Evolutionary conservation across 2,888 invertebrate species (phyloP).

Genomic region (Ophion obscuratus): DNA sequence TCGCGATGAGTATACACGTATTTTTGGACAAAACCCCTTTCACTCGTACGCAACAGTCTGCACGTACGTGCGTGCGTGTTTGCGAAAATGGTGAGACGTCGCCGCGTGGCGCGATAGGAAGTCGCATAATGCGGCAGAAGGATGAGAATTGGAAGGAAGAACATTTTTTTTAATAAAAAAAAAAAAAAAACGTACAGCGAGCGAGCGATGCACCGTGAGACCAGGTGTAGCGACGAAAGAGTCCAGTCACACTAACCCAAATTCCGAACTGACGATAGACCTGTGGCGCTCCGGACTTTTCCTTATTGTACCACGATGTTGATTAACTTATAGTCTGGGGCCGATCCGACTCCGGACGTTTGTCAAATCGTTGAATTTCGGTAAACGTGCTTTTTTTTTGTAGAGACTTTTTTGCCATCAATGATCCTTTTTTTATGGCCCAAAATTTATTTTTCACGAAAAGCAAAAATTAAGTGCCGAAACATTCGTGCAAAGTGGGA

Average conservation of each 20-base stretch:
- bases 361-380: no score
- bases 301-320: neutral
- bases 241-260: slow-evolving; percentile 39
- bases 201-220: neutral
- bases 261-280: slow-evolving; percentile 22
- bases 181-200: neutral
- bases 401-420: no score
- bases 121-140: slow-evolving; percentile 7
- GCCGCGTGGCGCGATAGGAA: slow-evolving; percentile 59
- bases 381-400: no score
- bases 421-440: no score
- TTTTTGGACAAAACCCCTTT: slow-evolving; percentile 71
- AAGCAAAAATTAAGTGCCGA: no score
- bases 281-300: neutral
- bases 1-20: slow-evolving; percentile 40
- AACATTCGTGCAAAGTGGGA: no score
- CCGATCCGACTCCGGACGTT: no score
- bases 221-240: neutral
- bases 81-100: slow-evolving; percentile 18
- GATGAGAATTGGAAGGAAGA: neutral
- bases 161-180: slow-evolving; percentile 5
- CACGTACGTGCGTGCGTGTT: neutral
- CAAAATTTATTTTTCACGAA: no score
- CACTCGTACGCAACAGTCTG: slow-evolving; percentile 66
- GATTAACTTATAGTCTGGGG: neutral